Base-by-base conservation (phyloP, 1,140 invertebrate species). In the Cyrtorhinus lividipennis region DNA sequence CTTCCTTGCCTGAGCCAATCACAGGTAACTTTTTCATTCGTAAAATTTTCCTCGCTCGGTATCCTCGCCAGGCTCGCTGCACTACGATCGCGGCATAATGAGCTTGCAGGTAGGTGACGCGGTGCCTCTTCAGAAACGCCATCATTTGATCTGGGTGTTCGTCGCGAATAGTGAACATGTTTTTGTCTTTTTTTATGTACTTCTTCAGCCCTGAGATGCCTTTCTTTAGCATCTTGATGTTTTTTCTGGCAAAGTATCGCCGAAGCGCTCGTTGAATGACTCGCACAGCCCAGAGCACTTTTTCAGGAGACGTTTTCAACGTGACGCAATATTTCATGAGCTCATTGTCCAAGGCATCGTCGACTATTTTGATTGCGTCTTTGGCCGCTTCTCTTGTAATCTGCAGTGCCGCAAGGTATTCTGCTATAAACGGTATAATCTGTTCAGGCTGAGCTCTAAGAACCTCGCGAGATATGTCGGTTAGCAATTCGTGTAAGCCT, bases 1-100 rank as follows among this genome's bases (percentile, higher is more conserved):
- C 25, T 69, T 1, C 70, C 74, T 1, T 72, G 77, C 23, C 72
- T 85, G 3, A 73, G 56, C 46, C 24, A 18, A 15, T 20, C 20
- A 13, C 8, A 8, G 48, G 48, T 22, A 15, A 5, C 5, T 22
- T 53, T 20, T 20, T 10, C 44, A 25, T 23, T 46, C 56, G 62
- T 46, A 65, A 46, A 15, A 5, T 13, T 44, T 62, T 57, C 25
- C 61, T 30, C 1, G 2, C 30, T 13, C 20, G 24, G 24, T 30
- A 63, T 10, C 27, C 62, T 13, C 57, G 20, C 24, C 27, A 63
- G 22, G 58, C 56, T 18, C 27, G 23, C 30, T 66, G 65, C 2
- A 66, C 30, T 5, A 30, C 24, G 1, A 18, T 24, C 12, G 65
- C 65, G n/a, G 62, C 61, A 1, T 25, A 46, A 26, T 63, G 58